Base-by-base conservation (phyloP, 2,797 vertebrate genomes). In the Octomys mimax region DNA sequence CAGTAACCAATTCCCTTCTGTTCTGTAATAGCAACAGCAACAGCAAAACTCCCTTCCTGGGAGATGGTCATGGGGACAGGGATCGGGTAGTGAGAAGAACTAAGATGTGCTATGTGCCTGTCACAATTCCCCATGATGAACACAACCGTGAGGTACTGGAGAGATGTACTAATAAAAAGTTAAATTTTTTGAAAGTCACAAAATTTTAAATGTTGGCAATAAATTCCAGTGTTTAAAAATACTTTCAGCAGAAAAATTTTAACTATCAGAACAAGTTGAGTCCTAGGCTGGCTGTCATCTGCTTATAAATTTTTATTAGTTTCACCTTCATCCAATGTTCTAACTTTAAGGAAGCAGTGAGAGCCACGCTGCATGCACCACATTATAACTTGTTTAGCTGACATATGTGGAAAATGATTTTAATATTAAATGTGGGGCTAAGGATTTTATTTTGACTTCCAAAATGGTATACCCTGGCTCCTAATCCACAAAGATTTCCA, bases 401-500 rank as follows among this genome's bases (percentile, higher is more conserved):
- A 46, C 52, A 6, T 10, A 36, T 91, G n/a, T 91, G 80, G 61
- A 42, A 96, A 86, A 62, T 54, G 5, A 70, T 83, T 79, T 89
- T 95, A 66, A 94, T 92, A 42, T 81, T 89, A 80, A 88, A 33
- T 49, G 1, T 46, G 62, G 5, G 39, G 3, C 39, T 83, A 42
- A 91, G 33, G n/a, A 78, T 95, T 87, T n/a, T 81, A 88, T 87
- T 89, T 88, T 90, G 52, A 78, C 71, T 88, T 92, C 3, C 1
- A 88, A 66, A 93, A 86, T 73, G 0, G 0, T 86, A 3, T 9
- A 9, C 54, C 62, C 52, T 18, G 21, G 10, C 33, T 89, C 59
- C 85, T 93, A 70, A 86, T 84, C 92, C 89, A 75, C 36, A 96
- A 91, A 84, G 66, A 88, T 96, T 92, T 91, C 90, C 85, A 64